These are phyloP conservation scores for Decapterus maruadsi DNA, from an alignment of 2,797 vertebrate genomes.

Conservation along the genomic window DNA sequence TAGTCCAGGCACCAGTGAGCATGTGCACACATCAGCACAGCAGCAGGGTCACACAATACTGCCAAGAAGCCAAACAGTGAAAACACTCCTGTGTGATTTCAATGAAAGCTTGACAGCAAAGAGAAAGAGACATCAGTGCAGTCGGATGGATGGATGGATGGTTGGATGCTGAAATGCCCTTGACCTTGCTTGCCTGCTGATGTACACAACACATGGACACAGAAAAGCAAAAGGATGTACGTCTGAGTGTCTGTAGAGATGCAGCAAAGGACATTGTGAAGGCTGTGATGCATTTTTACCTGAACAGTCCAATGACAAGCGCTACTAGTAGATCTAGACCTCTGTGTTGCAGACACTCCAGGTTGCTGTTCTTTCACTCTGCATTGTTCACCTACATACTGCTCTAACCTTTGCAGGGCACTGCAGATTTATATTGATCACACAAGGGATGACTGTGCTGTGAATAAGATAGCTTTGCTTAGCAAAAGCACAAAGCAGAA, in stretches of 20 bases:
- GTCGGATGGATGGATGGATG: neutral
- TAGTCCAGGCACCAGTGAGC: slow-evolving; percentile 29
- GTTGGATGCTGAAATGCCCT: neutral
- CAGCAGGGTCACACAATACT: slow-evolving; percentile 1
- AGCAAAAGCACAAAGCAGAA: slow-evolving; percentile 21
- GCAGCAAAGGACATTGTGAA: neutral
- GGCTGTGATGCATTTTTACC: neutral
- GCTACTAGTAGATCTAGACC: neutral
- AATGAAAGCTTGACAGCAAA: slow-evolving; percentile 10
- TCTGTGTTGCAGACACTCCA: neutral
- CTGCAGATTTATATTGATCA: slow-evolving; percentile 33
- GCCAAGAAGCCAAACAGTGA: neutral
- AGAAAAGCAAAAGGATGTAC: neutral
- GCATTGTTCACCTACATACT: slow-evolving; percentile 2
- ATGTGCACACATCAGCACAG: slow-evolving; percentile 8
- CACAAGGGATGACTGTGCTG: slow-evolving; percentile 8
- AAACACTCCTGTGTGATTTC: neutral
- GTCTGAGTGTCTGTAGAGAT: slow-evolving; percentile 9
- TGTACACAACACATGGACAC: neutral
- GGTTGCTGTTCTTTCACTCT: neutral
- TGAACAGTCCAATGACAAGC: neutral
- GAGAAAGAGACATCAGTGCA: slow-evolving; percentile 25
- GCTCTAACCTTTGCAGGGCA: slow-evolving; percentile 7
- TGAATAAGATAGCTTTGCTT: slow-evolving; percentile 1
- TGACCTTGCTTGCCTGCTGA: too few relatives aligned